Evolutionary conservation across 2,888 invertebrate genomes (phyloP), one percentile per base, ranked within the genome.

Genomic region (Lithodes maja): DNA sequence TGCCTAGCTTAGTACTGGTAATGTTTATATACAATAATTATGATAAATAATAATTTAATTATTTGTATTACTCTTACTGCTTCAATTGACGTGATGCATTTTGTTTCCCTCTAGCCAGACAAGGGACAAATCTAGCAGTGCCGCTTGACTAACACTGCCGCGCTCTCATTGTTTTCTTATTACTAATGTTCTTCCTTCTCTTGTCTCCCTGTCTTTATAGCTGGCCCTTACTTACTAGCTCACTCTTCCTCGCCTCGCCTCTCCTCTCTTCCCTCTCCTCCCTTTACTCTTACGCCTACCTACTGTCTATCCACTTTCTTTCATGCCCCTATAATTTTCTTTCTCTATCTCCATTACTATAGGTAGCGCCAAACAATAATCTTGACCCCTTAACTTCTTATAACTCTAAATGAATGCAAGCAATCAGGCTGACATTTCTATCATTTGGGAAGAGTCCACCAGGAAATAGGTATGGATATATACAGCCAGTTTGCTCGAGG

Each of bases 21-120:
- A 33, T 33, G 33, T 33, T 33, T 33, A 33, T 33, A 33, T 33
- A 33, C 33, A 33, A 33, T 33, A 33, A 33, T 33, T 33, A 33
- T 33, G 33, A 33, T 33, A 33, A 33, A 33, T 33, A 33, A 33
- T 33, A 33, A 33, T 33, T 33, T 33, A 33, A 33, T 33, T 33
- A 33, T 33, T 33, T 33, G 33, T 61, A 61, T 61, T 61, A 61
- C 12, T 61, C 5, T 61, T 61, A 61, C 12, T 61, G 61, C 61
- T 61, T 61, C 7, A 7, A 61, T 61, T 61, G 61, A 61, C 12
- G 12, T 61, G 61, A 61, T 61, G 61, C 5, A 61, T 61, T 61
- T 71, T 71, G 17, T 71, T 71, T 71, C n/a, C 71, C 71, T 17
- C 71, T 71, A 17, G 17, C 71, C 71, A 71, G 71, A 71, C 71